phyloP scores from a whole-genome alignment of 2,113 vertebrate genomes.

The Pterocles burchelli region DNA sequence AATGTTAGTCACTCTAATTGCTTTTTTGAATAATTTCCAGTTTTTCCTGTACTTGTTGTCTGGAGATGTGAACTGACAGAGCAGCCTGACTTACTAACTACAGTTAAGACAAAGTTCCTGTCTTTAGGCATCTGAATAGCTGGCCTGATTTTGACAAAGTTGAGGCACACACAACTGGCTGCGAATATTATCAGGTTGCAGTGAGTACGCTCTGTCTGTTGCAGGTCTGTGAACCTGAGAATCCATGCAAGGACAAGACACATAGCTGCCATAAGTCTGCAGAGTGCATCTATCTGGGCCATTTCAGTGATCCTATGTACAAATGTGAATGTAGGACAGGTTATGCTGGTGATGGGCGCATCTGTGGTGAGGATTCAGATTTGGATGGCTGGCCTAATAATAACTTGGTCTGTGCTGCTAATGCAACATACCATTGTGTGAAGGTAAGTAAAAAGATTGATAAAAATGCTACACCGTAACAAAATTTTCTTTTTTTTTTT shows the following conservation, averaged over 20 bases:
- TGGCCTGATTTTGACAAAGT: background rate
- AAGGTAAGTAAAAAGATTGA: constrained; percentile 78
- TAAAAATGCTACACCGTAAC: background rate
- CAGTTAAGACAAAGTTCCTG: background rate
- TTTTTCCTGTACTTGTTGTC: background rate
- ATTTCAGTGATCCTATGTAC: constrained; percentile 96
- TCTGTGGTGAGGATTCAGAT: constrained; percentile 97
- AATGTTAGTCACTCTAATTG: background rate
- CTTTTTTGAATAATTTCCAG: background rate
- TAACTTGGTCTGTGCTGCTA: constrained; percentile 90
- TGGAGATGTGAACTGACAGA: background rate
- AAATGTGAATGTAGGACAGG: constrained; percentile 96
- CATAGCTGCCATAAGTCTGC: constrained; percentile 92
- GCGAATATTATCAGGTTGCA: background rate
- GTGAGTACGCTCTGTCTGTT: background rate
- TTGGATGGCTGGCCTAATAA: constrained; percentile 98
- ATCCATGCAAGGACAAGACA: constrained; percentile 93
- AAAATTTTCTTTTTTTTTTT: background rate
- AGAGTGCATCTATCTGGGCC: constrained; percentile 92
- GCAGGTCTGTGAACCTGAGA: constrained; percentile 93
- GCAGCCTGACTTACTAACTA: background rate
- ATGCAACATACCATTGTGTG: constrained; percentile 90
- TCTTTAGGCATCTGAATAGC: background rate
- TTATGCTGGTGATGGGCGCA: constrained; percentile 92
- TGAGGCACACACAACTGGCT: background rate